These are phyloP conservation scores for Sebastiscus tertius DNA, from an alignment of 2,797 vertebrate genomes.

Conservation along the genomic window DNA sequence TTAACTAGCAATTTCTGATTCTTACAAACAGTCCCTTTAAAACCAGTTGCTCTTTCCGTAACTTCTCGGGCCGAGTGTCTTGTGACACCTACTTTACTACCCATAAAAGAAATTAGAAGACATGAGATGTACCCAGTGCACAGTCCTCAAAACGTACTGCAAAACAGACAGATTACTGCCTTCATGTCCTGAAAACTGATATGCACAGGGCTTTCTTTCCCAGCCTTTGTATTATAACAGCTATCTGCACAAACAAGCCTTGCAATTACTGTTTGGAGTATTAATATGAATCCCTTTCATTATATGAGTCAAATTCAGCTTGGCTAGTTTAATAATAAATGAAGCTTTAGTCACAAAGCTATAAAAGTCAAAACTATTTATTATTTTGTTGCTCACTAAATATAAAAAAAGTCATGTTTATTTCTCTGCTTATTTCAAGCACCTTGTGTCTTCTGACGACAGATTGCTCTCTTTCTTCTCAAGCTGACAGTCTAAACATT, in stretches of 20 bases:
- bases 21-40: not conserved
- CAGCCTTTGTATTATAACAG: slow-evolving; percentile 2
- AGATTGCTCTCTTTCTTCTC: not conserved
- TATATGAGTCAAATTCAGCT: not conserved
- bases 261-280: slow-evolving; percentile 4
- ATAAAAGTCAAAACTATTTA: not conserved
- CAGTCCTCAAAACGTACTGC: not conserved
- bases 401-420: not conserved
- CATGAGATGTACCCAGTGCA: not conserved
- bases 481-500: not conserved
- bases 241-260: slow-evolving; percentile 15
- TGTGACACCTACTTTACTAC: not conserved
- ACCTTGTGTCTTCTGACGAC: not conserved
- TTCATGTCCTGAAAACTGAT: not conserved
- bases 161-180: not conserved
- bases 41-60: not conserved
- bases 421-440: not conserved
- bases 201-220: not conserved
- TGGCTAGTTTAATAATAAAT: slow-evolving; percentile 34
- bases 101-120: not conserved
- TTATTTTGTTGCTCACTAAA: not conserved
- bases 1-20: too few relatives aligned
- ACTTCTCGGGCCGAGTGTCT: not conserved
- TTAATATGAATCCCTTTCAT: not conserved
- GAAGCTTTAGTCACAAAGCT: slow-evolving; percentile 9